A percentile compares a stretch with the other conserved stretches of the same genome.
Evolutionary conservation across 1,140 invertebrate genomes (phyloP).

Genomic region (Penaeus vannamei): DNA sequence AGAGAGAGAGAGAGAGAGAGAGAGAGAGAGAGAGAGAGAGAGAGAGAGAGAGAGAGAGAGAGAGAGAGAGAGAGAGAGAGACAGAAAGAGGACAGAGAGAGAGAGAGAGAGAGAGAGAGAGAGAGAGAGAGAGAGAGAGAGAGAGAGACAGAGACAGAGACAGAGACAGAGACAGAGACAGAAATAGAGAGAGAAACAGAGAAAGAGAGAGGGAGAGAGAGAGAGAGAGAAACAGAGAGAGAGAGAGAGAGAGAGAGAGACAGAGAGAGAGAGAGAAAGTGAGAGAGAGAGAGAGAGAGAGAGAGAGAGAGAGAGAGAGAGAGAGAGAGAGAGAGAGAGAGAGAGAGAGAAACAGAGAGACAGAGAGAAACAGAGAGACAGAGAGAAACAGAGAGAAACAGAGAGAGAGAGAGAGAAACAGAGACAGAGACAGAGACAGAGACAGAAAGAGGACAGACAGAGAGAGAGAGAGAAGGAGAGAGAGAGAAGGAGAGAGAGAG

Average conservation of each 20-base stretch:
- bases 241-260: not conserved
- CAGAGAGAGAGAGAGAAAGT: not conserved
- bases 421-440: too few relatives aligned
- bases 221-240: not conserved
- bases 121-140: too few relatives aligned
- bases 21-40: too few relatives aligned
- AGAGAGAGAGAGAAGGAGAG: too few relatives aligned
- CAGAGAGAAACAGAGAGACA: too few relatives aligned
- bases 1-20: too few relatives aligned
- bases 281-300: not conserved
- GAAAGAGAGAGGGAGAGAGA: not conserved
- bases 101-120: not conserved
- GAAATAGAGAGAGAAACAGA: not conserved
- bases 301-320: too few relatives aligned
- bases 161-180: not conserved
- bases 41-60: not conserved
- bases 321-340: not conserved
- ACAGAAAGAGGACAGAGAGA: not conserved
- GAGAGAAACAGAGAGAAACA: too few relatives aligned
- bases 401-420: too few relatives aligned
- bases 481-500: too few relatives aligned
- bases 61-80: not conserved
- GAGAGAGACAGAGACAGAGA: not conserved
- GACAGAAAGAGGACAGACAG: too few relatives aligned
- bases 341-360: not conserved